Percentiles rank a stretch among this genome's conserved stretches.
Conservation (phyloP, 2,797 vertebrate species). For the Rhodeus uyekii region DNA sequence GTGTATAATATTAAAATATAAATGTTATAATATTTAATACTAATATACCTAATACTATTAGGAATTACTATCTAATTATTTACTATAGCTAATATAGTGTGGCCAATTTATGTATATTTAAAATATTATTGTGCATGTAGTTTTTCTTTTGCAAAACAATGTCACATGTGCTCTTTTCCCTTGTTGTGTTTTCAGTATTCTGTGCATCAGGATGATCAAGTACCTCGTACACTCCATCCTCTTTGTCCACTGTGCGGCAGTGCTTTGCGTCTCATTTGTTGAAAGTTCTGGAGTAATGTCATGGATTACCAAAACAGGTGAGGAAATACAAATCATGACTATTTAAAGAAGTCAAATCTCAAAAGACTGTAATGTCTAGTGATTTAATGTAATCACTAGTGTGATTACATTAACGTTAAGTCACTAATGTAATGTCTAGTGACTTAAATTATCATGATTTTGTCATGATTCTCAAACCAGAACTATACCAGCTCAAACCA, state of each 20-base stretch:
- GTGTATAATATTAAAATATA: too few relatives aligned
- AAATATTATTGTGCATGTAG: not conserved
- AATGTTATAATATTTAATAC: too few relatives aligned
- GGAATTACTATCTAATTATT: too few relatives aligned
- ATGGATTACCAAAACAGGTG: constrained; percentile 35
- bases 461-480: too few relatives aligned
- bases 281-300: constrained; percentile 12
- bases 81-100: too few relatives aligned
- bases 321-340: not conserved
- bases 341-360: not conserved
- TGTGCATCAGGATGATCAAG: constrained; percentile 44
- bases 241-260: constrained; percentile 34
- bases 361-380: too few relatives aligned
- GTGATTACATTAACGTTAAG: too few relatives aligned
- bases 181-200: constrained; percentile 36
- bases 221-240: constrained; percentile 26
- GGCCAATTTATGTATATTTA: not conserved
- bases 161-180: not conserved
- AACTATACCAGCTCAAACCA: not conserved
- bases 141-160: not conserved
- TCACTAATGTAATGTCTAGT: too few relatives aligned
- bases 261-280: constrained; percentile 30
- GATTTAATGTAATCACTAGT: too few relatives aligned
- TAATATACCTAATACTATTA: too few relatives aligned
- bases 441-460: too few relatives aligned